Percentiles rank a stretch among this genome's conserved stretches.
Conservation (phyloP, 1,140 invertebrate species). For the Drosophila cardini region DNA sequence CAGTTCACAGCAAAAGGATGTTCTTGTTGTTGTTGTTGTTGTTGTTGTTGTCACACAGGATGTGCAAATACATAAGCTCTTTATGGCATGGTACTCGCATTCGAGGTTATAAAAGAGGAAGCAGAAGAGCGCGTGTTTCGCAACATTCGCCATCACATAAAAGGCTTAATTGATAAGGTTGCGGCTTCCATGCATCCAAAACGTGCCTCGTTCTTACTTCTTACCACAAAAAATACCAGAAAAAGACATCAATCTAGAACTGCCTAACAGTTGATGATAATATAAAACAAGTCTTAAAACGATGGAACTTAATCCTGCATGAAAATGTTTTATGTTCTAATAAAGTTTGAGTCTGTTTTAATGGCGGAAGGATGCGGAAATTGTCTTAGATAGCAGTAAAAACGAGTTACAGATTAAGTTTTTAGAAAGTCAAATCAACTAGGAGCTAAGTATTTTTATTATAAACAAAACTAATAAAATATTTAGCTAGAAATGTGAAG, state of each 20-base stretch:
- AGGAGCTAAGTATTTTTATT: not conserved
- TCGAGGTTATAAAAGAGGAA: constrained; percentile 59
- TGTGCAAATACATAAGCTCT: constrained; percentile 72
- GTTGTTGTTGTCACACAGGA: constrained; percentile 36
- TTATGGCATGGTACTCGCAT: constrained; percentile 51
- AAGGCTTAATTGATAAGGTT: constrained; percentile 68
- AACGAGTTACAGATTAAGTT: not conserved
- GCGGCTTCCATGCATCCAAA: constrained; percentile 31
- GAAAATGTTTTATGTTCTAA: constrained; percentile 29
- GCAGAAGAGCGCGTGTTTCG: constrained; percentile 26
- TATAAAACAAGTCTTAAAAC: constrained; percentile 24
- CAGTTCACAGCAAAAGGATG: constrained; percentile 23
- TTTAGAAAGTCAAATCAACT: not conserved
- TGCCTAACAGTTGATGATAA: constrained; percentile 29
- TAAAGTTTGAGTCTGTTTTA: constrained; percentile 17
- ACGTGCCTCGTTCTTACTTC: constrained; percentile 11
- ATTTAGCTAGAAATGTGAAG: too few relatives aligned
- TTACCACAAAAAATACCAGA: not conserved
- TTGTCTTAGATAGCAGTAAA: not conserved
- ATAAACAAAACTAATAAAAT: too few relatives aligned
- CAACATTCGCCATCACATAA: constrained; percentile 58
- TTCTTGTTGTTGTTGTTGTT: constrained; percentile 20
- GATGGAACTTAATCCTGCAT: constrained; percentile 16
- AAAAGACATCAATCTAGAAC: constrained; percentile 20
- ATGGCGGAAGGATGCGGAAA: not conserved